Percentiles rank a stretch among this genome's conserved stretches.
Evolutionary conservation across 2,113 vertebrate species (phyloP).

Genomic region (Alethe diademata): DNA sequence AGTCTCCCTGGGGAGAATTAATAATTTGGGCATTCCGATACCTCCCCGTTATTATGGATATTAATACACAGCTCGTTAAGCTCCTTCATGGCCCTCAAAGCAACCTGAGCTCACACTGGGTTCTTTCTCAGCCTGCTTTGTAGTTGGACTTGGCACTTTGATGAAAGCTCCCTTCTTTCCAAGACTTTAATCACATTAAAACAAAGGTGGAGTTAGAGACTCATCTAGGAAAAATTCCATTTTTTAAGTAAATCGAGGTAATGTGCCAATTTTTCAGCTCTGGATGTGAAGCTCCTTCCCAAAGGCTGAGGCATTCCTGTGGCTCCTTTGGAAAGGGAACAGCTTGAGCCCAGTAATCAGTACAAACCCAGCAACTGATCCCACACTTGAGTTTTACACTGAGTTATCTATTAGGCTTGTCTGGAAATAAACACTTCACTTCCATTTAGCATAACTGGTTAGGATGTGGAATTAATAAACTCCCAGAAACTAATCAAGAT

Average conservation of each 20-base stretch:
- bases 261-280: not conserved
- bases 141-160: conserved; percentile 24
- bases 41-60: not conserved
- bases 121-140: conserved; percentile 18
- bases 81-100: not conserved
- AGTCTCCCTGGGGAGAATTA: not conserved
- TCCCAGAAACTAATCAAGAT: not conserved
- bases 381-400: not conserved
- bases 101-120: conserved; percentile 14
- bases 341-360: not conserved
- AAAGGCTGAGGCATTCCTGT: not conserved
- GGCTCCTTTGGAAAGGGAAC: not conserved
- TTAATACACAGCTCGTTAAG: conserved; percentile 33
- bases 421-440: not conserved
- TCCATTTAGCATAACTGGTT: not conserved
- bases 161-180: conserved; percentile 24
- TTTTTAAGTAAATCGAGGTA: not conserved
- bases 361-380: not conserved
- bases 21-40: not conserved
- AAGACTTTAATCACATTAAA: conserved; percentile 34
- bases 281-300: not conserved
- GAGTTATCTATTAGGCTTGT: not conserved
- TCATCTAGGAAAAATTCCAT: conserved; percentile 16
- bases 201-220: conserved; percentile 29
- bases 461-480: not conserved